Evolutionary conservation across 2,888 invertebrate genomes (phyloP).

Genomic region (Stenchaetothrips biformis): DNA sequence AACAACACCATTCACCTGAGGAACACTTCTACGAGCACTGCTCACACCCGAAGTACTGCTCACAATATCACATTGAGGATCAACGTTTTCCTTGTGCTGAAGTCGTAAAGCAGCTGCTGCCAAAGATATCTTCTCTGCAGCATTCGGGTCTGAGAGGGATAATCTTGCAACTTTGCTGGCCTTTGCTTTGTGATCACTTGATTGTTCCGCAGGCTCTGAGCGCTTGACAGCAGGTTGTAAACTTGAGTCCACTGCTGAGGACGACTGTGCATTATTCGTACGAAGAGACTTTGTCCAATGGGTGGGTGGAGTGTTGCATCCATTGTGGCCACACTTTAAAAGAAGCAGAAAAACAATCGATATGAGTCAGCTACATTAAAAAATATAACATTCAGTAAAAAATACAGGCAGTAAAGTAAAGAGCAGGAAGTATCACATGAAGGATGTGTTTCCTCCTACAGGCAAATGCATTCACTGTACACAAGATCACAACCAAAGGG

Average conservation of each 20-base stretch:
- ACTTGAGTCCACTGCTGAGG: background rate
- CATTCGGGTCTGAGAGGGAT: slow-evolving; percentile 7
- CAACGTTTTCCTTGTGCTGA: slow-evolving; percentile 25
- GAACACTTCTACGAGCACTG: slow-evolving; percentile 36
- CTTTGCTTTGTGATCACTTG: background rate
- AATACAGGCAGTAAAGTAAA: background rate
- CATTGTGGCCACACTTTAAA: slow-evolving; percentile 19
- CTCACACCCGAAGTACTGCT: slow-evolving; percentile 41
- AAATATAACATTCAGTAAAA: background rate
- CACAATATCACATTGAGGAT: slow-evolving; percentile 39
- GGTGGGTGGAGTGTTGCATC: slow-evolving; percentile 26
- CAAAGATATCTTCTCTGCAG: background rate
- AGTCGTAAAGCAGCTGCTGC: background rate
- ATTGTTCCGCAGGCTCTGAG: background rate
- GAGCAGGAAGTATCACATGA: background rate
- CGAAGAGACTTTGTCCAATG: background rate
- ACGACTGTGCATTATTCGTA: background rate
- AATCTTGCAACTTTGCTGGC: slow-evolving; percentile 17
- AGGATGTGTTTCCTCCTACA: background rate
- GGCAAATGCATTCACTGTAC: slow-evolving; percentile 6
- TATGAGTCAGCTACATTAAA: background rate
- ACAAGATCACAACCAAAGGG: background rate
- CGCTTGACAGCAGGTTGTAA: background rate
- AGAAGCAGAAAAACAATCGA: background rate
- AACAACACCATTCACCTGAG: background rate